A percentile compares a stretch with the other conserved stretches of the same genome.
Conservation (phyloP, 1,140 invertebrate species). For the Copidosoma floridanum region DNA sequence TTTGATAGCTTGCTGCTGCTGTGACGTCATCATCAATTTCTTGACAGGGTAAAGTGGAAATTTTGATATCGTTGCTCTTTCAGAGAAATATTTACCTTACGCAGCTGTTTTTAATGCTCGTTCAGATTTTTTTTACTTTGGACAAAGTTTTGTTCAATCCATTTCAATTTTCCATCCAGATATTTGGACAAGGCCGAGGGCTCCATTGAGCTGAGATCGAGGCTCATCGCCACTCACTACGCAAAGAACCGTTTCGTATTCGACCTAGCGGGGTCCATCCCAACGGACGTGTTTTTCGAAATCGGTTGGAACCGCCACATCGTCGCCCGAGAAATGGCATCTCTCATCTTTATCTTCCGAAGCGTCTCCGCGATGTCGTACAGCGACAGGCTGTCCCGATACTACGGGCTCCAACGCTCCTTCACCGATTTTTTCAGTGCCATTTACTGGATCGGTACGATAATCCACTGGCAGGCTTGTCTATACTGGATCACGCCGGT, state of each 20-base stretch:
- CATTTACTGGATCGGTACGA: slow-evolving; percentile 37
- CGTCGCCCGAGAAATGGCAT: slow-evolving; percentile 34
- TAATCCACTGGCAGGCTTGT: slow-evolving; percentile 48
- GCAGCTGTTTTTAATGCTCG: no score
- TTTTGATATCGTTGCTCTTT: not conserved
- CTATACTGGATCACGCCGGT: slow-evolving; percentile 46
- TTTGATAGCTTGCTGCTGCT: slow-evolving; percentile 33
- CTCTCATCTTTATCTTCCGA: slow-evolving; percentile 42
- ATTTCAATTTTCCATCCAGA: slow-evolving; percentile 35
- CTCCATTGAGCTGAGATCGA: slow-evolving; percentile 35
- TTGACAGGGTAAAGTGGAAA: slow-evolving; percentile 41
- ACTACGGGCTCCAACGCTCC: slow-evolving; percentile 26
- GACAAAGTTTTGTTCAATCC: not conserved
- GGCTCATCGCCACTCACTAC: slow-evolving; percentile 37
- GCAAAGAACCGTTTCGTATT: slow-evolving; percentile 35
- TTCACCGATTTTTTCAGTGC: slow-evolving; percentile 35
- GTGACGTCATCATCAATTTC: slow-evolving; percentile 47
- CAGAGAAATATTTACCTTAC: not conserved
- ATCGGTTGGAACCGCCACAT: slow-evolving; percentile 22
- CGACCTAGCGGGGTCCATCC: slow-evolving; percentile 45
- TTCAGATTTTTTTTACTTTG: no score
- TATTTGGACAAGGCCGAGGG: slow-evolving; percentile 39
- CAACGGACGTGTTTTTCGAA: slow-evolving; percentile 42
- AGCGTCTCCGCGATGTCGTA: slow-evolving; percentile 39
- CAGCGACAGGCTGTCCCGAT: slow-evolving; percentile 27